Conservation (phyloP, 37 sponge, comb jelly and placozoan genomes). For the Spongilla lacustris region DNA sequence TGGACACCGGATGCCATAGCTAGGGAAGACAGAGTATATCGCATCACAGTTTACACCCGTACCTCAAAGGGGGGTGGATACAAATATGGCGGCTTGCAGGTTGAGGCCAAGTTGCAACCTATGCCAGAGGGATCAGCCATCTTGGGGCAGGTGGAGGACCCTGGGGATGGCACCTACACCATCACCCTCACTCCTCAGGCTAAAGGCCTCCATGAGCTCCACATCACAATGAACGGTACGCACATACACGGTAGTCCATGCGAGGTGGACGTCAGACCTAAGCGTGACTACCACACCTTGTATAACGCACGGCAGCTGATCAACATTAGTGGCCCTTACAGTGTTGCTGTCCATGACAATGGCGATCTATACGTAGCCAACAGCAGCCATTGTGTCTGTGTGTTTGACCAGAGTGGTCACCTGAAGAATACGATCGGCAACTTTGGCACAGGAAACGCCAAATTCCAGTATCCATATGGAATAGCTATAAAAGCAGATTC, state of each 20-base stretch:
- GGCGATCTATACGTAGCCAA: conserved; percentile 23
- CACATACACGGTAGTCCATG: conserved; percentile 32
- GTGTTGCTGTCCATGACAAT: conserved; percentile 39
- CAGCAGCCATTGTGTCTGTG: conserved; percentile 6
- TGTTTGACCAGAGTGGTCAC: conserved; percentile 23
- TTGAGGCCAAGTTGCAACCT: conserved; percentile 1
- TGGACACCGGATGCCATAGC: background rate
- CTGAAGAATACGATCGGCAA: conserved; percentile 15
- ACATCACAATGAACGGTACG: conserved; percentile 10
- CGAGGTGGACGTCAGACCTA: background rate
- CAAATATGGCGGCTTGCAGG: conserved; percentile 16
- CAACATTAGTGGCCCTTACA: background rate
- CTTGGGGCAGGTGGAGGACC: background rate
- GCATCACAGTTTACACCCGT: background rate
- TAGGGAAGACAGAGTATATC: background rate
- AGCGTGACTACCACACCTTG: background rate
- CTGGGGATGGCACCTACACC: conserved; percentile 26
- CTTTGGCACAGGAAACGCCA: conserved; percentile 35
- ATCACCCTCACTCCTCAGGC: conserved; percentile 31
- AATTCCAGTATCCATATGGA: conserved; percentile 43
- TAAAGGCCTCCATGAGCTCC: conserved; percentile 14
- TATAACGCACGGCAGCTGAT: background rate
- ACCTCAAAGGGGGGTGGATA: conserved; percentile 5
- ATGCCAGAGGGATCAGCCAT: conserved; percentile 7
- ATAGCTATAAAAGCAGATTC: conserved; percentile 32